phyloP scores from a whole-genome alignment of 2,888 invertebrate species.

The Beris morrisii region DNA sequence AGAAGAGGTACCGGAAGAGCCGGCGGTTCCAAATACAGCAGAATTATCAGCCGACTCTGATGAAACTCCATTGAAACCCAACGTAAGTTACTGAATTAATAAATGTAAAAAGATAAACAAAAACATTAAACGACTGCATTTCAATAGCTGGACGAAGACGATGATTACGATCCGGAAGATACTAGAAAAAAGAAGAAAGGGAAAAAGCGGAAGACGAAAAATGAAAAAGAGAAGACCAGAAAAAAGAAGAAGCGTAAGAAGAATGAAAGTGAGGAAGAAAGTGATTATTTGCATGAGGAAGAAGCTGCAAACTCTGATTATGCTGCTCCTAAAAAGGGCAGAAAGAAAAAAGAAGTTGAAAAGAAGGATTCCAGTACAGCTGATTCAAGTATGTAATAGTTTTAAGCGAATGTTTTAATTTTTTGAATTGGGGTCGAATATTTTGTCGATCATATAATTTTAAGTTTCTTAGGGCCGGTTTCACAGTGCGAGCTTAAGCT shows the following conservation, averaged over 20 bases:
- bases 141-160: constrained; percentile 72
- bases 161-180: constrained; percentile 84
- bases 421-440: constrained; percentile 8
- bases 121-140: not conserved
- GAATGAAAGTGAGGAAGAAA: constrained; percentile 89
- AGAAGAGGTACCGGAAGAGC: constrained; percentile 52
- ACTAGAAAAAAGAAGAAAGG: constrained; percentile 88
- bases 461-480: too few relatives aligned
- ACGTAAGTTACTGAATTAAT: constrained; percentile 50
- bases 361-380: constrained; percentile 50
- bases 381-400: constrained; percentile 38
- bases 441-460: constrained; percentile 30
- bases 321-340: constrained; percentile 51
- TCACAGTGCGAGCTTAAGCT: too few relatives aligned
- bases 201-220: constrained; percentile 88
- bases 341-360: constrained; percentile 54
- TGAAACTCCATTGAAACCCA: constrained; percentile 52
- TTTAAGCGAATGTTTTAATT: too few relatives aligned
- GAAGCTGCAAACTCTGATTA: constrained; percentile 73
- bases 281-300: constrained; percentile 71
- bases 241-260: constrained; percentile 93
- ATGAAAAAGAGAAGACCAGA: constrained; percentile 90
- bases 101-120: not conserved
- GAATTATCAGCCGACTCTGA: constrained; percentile 55
- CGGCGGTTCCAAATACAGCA: constrained; percentile 48